These are phyloP conservation scores for Hipposideros larvatus DNA, from an alignment of 2,797 vertebrate genomes.

Conservation along the genomic window DNA sequence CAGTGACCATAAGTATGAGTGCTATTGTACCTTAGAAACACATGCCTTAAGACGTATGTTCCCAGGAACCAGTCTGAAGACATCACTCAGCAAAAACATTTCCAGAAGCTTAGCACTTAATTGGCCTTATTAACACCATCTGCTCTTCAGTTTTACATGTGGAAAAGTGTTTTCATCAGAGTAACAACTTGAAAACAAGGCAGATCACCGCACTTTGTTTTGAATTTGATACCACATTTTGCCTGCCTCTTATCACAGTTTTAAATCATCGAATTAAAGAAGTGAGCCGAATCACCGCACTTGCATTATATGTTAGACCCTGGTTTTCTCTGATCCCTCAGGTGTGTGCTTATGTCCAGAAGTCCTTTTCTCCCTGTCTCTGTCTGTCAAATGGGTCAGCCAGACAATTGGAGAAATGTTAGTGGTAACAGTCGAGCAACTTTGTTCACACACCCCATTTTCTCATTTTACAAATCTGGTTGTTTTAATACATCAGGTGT, in stretches of 20 bases:
- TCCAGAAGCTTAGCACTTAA: slow-evolving; percentile 78
- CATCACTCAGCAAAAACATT: slow-evolving; percentile 77
- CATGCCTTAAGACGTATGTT: slow-evolving; percentile 32
- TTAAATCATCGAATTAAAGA: slow-evolving; percentile 66
- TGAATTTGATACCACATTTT: slow-evolving; percentile 66
- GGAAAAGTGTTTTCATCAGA: slow-evolving; percentile 75
- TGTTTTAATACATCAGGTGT: neutral
- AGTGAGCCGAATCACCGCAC: neutral
- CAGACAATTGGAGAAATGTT: slow-evolving; percentile 21
- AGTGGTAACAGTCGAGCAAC: neutral
- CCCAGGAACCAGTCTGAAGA: slow-evolving; percentile 71
- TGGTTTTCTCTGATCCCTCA: slow-evolving; percentile 25
- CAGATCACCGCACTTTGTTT: slow-evolving; percentile 75
- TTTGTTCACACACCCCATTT: neutral
- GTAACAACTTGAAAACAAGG: slow-evolving; percentile 75
- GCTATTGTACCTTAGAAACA: slow-evolving; percentile 45
- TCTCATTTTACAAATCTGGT: neutral
- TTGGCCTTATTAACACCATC: slow-evolving; percentile 80
- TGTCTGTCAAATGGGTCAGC: neutral
- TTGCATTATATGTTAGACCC: neutral
- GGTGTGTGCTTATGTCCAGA: neutral
- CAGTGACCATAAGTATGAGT: slow-evolving; percentile 38
- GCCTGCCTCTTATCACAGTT: slow-evolving; percentile 69
- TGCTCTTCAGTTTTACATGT: slow-evolving; percentile 73
- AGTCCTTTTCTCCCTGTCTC: neutral